Percentiles rank a stretch among this genome's conserved stretches.
Evolutionary conservation across 2,113 vertebrate genomes (phyloP).

Genomic region (Rhombomys opimus): DNA sequence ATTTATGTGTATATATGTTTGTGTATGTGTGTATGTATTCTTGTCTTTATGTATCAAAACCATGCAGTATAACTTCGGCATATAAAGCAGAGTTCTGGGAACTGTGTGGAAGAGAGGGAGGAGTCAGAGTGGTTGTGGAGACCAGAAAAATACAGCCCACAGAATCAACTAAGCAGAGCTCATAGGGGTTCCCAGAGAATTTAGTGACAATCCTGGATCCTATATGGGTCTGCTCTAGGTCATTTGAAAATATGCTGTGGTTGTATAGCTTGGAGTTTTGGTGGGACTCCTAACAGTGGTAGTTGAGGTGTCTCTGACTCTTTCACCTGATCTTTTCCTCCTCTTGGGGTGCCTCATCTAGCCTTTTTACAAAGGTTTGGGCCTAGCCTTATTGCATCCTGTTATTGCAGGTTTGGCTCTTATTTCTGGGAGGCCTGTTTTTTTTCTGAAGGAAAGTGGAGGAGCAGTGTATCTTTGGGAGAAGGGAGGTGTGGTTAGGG

Average conservation of each 20-base stretch:
- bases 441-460: neutral
- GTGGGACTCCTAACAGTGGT: neutral
- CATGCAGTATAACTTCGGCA: neutral
- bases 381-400: neutral
- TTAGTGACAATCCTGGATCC: neutral
- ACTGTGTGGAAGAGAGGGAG: neutral
- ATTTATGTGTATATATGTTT: neutral
- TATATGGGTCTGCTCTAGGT: neutral
- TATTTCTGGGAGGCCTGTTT: neutral
- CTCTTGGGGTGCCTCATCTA: neutral
- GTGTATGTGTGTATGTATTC: neutral
- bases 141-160: neutral
- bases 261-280: neutral
- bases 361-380: neutral
- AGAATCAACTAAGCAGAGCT: neutral
- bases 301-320: neutral
- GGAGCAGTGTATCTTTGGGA: neutral
- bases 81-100: neutral
- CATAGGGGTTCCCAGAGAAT: neutral
- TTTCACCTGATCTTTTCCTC: neutral
- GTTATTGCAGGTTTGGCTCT: neutral
- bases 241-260: neutral
- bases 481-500: neutral
- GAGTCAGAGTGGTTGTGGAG: neutral
- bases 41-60: neutral